These are phyloP conservation scores for Mycogona germanica DNA, from an alignment of 2,888 invertebrate species.

Conservation along the genomic window DNA sequence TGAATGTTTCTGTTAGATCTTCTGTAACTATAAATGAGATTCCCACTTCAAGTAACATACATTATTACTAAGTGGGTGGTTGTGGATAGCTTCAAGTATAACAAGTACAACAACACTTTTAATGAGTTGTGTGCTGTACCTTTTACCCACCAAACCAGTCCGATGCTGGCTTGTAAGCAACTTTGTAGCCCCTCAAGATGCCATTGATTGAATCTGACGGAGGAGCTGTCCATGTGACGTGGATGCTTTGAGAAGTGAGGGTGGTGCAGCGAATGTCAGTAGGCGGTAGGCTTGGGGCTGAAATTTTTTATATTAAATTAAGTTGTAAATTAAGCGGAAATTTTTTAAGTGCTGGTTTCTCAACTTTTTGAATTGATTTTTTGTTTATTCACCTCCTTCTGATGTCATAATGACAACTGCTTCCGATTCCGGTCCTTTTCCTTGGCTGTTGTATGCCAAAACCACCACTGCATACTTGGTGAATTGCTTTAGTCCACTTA, in stretches of 20 bases:
- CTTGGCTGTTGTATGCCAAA: slow-evolving; percentile 20
- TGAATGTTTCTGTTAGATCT: slow-evolving; percentile 14
- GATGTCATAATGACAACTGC: slow-evolving; percentile 22
- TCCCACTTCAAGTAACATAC: no score
- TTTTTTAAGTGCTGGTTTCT: no score
- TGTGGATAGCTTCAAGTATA: no score
- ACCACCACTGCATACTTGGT: slow-evolving; percentile 22
- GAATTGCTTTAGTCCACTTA: slow-evolving; percentile 20
- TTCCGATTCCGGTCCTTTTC: slow-evolving; percentile 20
- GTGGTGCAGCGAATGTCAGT: slow-evolving; percentile 86
- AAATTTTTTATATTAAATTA: slow-evolving; percentile 6
- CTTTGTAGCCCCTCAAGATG: slow-evolving; percentile 90
- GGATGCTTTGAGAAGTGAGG: slow-evolving; percentile 83
- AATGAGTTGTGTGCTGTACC: slow-evolving; percentile 7
- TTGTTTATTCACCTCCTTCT: slow-evolving; percentile 20
- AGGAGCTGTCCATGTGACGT: slow-evolving; percentile 89
- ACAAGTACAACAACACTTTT: no score
- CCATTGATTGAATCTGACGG: slow-evolving; percentile 85
- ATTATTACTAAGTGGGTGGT: no score
- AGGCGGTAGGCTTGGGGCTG: slow-evolving; percentile 43
- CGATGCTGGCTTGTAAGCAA: slow-evolving; percentile 79
- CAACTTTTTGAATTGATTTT: no score
- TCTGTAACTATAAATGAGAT: no score
- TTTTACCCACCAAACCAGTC: slow-evolving; percentile 64
- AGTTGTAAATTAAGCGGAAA: background rate